A percentile compares a stretch with the other conserved stretches of the same genome.
Conservation (phyloP, 2,797 vertebrate species). For the Acropternis orthonyx region DNA sequence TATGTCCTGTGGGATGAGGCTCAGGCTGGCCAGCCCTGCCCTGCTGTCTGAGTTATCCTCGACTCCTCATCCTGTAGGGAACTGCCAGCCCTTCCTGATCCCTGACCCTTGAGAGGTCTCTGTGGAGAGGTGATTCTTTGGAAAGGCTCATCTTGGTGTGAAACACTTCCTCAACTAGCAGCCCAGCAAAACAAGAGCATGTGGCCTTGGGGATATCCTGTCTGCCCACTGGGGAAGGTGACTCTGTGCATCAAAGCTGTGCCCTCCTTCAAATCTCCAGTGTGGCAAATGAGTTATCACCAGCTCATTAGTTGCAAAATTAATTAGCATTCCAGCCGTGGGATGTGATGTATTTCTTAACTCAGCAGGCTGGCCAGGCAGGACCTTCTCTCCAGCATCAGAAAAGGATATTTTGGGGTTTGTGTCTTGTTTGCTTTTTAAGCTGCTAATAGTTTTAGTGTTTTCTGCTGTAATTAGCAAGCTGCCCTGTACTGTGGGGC, state of each 20-base stretch:
- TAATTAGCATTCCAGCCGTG: neutral
- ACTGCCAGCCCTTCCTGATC: neutral
- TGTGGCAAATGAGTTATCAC: neutral
- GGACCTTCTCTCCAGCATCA: neutral
- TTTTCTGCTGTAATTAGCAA: neutral
- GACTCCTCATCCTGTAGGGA: neutral
- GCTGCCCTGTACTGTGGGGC: neutral
- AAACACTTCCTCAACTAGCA: constrained; percentile 10
- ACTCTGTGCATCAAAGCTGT: neutral
- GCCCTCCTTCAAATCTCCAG: neutral
- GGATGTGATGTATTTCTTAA: neutral
- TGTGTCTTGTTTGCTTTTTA: constrained; percentile 8
- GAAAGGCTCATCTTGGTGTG: neutral
- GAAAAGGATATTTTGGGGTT: neutral
- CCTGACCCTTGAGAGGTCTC: neutral
- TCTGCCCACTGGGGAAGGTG: constrained; percentile 7
- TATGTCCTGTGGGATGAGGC: neutral
- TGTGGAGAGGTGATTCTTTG: neutral
- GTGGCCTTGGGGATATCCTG: constrained; percentile 2
- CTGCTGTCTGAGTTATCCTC: neutral
- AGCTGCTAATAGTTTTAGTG: neutral
- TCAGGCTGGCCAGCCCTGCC: neutral
- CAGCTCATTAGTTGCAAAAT: constrained; percentile 18
- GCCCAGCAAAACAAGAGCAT: neutral
- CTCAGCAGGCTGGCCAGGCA: neutral